These are phyloP conservation scores for Nephrotoma appendiculata DNA, from an alignment of 2,888 invertebrate genomes.

Conservation along the genomic window DNA sequence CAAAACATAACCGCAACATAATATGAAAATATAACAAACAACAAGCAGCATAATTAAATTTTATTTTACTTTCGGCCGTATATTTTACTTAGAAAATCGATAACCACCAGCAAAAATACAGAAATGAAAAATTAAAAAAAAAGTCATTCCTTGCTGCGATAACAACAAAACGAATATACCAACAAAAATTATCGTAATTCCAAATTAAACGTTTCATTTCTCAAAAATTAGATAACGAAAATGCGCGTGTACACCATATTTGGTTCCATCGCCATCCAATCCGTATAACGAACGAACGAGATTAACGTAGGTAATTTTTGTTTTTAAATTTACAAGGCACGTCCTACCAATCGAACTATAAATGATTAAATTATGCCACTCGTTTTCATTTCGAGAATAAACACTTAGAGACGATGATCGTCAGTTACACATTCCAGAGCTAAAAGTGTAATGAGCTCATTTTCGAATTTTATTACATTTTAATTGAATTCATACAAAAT, in stretches of 20 bases:
- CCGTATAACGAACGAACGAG: background rate
- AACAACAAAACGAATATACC: background rate
- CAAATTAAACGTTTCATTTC: background rate
- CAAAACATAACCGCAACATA: background rate
- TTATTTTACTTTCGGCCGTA: background rate
- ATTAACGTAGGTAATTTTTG: background rate
- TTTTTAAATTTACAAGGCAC: background rate
- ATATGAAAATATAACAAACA: background rate
- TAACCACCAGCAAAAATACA: background rate
- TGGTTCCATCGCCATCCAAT: background rate
- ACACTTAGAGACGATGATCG: background rate
- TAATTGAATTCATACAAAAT: background rate
- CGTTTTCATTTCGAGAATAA: background rate
- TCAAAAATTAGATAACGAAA: background rate
- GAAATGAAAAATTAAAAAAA: background rate
- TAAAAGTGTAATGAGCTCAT: background rate
- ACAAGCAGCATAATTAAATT: background rate
- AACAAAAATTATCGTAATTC: background rate
- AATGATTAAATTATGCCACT: background rate
- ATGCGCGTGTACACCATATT: background rate
- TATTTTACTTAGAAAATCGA: background rate
- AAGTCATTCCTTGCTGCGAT: background rate
- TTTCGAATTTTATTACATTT: background rate
- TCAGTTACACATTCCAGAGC: background rate
- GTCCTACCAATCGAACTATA: background rate